Evolutionary conservation across 1,140 invertebrate species (phyloP), one percentile per base, ranked within the genome.

Genomic region (Thaumatotibia leucotreta): DNA sequence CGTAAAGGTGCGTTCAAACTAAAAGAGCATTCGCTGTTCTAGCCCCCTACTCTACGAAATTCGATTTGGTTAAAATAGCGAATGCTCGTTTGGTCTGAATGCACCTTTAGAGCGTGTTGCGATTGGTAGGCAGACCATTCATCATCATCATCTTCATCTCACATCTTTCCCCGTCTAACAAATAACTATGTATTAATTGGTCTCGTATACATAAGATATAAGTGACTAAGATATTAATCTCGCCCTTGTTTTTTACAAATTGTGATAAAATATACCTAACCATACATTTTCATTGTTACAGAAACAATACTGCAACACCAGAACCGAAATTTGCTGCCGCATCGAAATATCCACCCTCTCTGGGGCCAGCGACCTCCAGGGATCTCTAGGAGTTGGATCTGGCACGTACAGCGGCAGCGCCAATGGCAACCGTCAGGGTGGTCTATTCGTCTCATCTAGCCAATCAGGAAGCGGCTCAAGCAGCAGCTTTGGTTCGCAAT

Each of bases 261-360:
- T 2, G 27, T 29, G 2, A 6, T 0, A 17, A 20, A 20, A 20
- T 9, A n/a, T 9, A n/a, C n/a, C n/a, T 20, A 20, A 52, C 9
- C 4, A 24, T 27, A 0, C 14, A 10, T 2, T 58, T 10, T 61
- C 17, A 52, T 68, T 87, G 76, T 92, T 91, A 70, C 82, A 92
- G 91, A 88, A 89, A 73, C 83, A 88, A 66, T 86, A 86, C 74
- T 93, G 92, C 83, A 86, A 88, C 71, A 70, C 80, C 0, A 77
- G 81, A 27, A 85, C 82, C 1, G 91, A 93, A 77, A 79, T 90
- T 23, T 93, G 92, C 83, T 93, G 92, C 79, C 83, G 84, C 45
- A 75, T 91, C 27, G 84, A 86, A 67, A 65, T 79, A 6, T 69
- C 79, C 23, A 63, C 73, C 14, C 35, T 76, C 0, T 31, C 71